Evolutionary conservation across 2,888 invertebrate species (phyloP).

Genomic region (Diaphora mendica): DNA sequence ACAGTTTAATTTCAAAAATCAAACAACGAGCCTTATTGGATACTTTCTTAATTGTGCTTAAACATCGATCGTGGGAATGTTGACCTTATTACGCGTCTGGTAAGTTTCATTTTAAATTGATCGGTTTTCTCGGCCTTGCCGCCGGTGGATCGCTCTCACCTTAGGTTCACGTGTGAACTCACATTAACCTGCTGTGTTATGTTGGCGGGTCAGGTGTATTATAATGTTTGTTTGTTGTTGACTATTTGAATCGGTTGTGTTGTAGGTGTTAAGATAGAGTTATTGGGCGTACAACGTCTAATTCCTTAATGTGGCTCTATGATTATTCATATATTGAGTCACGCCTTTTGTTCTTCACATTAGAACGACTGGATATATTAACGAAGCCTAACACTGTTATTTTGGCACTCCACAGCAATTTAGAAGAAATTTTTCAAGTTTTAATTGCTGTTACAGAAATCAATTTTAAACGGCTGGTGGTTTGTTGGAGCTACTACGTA

Average conservation of each 20-base stretch:
- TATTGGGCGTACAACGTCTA: slow-evolving; percentile 78
- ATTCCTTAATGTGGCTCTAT: slow-evolving; percentile 79
- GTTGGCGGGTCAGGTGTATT: slow-evolving; percentile 74
- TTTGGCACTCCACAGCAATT: not conserved
- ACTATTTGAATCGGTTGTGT: slow-evolving; percentile 75
- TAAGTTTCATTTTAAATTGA: slow-evolving; percentile 74
- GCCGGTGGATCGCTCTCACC: slow-evolving; percentile 84
- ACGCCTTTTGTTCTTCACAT: slow-evolving; percentile 74
- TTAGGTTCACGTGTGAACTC: slow-evolving; percentile 85
- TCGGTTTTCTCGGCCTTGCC: slow-evolving; percentile 81
- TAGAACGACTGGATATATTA: slow-evolving; percentile 37
- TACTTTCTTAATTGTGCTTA: slow-evolving; percentile 85
- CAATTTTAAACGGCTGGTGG: not conserved
- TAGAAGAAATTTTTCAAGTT: not conserved
- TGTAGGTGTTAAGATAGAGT: slow-evolving; percentile 70
- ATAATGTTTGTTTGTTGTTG: slow-evolving; percentile 63
- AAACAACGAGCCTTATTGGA: slow-evolving; percentile 71
- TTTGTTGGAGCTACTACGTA: not conserved
- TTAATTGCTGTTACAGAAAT: not conserved
- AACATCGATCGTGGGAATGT: slow-evolving; percentile 70
- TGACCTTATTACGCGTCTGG: slow-evolving; percentile 72
- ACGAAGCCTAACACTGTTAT: slow-evolving; percentile 14
- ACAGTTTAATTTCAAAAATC: slow-evolving; percentile 66
- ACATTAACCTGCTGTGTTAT: slow-evolving; percentile 80
- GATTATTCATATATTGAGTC: slow-evolving; percentile 71